A percentile compares a stretch with the other conserved stretches of the same genome.
Conservation (phyloP, 2,113 vertebrate species). For the Cryptomyrus ogoouensis region DNA sequence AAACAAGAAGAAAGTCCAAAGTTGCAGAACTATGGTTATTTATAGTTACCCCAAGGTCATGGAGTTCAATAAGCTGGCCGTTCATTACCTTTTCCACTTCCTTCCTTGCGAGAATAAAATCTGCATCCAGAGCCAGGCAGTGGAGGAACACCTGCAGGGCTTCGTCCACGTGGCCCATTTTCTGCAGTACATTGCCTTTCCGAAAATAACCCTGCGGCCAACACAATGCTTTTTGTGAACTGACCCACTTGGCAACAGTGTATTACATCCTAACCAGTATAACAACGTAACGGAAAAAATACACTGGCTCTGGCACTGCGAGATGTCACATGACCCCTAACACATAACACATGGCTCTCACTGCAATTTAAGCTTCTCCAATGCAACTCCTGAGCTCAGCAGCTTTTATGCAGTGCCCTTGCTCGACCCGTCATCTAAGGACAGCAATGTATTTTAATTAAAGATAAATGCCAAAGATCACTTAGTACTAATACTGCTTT, state of each 20-base stretch:
- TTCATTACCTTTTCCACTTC: slow-evolving; percentile 76
- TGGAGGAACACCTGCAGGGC: slow-evolving; percentile 84
- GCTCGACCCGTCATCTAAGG: not conserved
- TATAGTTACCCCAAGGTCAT: not conserved
- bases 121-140: slow-evolving; percentile 80
- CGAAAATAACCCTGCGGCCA: slow-evolving; percentile 70
- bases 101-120: slow-evolving; percentile 77
- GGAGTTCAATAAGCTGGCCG: not conserved
- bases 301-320: not conserved
- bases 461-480: not conserved
- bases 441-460: not conserved
- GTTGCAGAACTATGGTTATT: not conserved
- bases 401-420: not conserved
- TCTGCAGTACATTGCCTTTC: slow-evolving; percentile 79
- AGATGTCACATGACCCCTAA: not conserved
- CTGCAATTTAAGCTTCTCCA: not conserved
- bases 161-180: slow-evolving; percentile 78
- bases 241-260: not conserved
- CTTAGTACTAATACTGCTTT: not conserved
- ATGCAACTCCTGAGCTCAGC: not conserved
- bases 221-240: not conserved
- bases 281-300: not conserved
- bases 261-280: not conserved
- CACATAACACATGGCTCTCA: not conserved
- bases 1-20: not conserved